Evolutionary conservation across 1,140 invertebrate species (phyloP), one percentile per base, ranked within the genome.

Genomic region (Bombus affinis): DNA sequence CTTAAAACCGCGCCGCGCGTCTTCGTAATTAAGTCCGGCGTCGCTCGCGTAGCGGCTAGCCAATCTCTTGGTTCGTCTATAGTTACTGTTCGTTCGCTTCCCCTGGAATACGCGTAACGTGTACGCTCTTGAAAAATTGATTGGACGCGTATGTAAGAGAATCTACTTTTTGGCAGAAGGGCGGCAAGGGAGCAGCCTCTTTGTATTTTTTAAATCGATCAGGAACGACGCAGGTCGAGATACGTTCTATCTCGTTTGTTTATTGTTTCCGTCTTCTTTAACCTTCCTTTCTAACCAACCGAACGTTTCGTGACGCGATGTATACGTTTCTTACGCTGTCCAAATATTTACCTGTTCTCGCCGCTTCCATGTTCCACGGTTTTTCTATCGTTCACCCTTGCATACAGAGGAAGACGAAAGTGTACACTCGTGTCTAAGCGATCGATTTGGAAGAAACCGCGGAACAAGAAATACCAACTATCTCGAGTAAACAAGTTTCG

Each of bases 1-100:
- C 13, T 73, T 80, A 53, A 85, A 70, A 84, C 42, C 22, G 42
- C 22, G 42, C n/a, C 42, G 72, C 37, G 65, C n/a, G 74, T 72
- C 39, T 62, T 53, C 12, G 32, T 44, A 59, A 79, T 80, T 44
- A 47, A 39, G 22, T 18, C 3, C 12, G 22, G 2, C n/a, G 0
- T 32, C 2, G 22, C 1, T 37, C 42, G 18, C 18, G 8, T 53
- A 10, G 22, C n/a, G 44, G 44, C 0, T 15, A 47, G 13, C 44
- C 0, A 47, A 47, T 15, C 44, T 22, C 47, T 22, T 8, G 47
- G 47, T 53, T 53, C 47, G 0, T 53, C 47, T 32, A 32, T 0
- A 22, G 47, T 53, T 8, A 18, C 47, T 53, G 5, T 1, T 8
- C 2, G 47, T 22, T 53, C 47, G 18, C 5, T 53, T 18, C 47